A percentile compares a stretch with the other conserved stretches of the same genome.
phyloP scores from a whole-genome alignment of 2,113 vertebrate genomes.

The Oreochromis spilurus region DNA sequence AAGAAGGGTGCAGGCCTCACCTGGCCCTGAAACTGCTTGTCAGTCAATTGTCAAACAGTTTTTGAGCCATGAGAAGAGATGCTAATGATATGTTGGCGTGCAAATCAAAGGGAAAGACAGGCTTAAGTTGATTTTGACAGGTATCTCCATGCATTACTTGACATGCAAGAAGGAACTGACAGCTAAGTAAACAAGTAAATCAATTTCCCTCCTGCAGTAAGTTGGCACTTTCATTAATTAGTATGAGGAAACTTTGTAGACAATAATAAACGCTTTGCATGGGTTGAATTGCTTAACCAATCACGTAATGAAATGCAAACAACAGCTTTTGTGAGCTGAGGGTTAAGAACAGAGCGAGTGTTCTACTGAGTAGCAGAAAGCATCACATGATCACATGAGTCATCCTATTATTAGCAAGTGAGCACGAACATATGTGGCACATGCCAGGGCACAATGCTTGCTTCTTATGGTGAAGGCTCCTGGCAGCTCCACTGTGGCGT shows the following conservation, averaged over 20 bases:
- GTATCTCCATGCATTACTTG: not conserved
- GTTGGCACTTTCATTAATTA: not conserved
- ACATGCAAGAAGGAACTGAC: not conserved
- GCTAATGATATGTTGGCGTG: not conserved
- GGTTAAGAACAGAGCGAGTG: not conserved
- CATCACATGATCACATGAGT: constrained; percentile 1
- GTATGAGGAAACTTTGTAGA: not conserved
- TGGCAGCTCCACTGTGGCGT: constrained; percentile 38
- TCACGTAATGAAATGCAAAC: not conserved
- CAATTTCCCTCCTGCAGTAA: not conserved
- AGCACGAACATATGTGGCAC: constrained; percentile 48
- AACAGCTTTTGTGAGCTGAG: not conserved
- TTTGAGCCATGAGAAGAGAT: not conserved
- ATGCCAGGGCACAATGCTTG: constrained; percentile 33
- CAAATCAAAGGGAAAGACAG: constrained; percentile 12
- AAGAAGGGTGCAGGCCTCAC: not conserved
- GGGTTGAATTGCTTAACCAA: not conserved
- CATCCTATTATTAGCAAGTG: constrained; percentile 42
- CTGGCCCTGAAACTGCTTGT: not conserved
- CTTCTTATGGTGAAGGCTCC: constrained; percentile 7
- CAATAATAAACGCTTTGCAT: not conserved
- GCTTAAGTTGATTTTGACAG: constrained; percentile 8
- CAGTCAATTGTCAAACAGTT: not conserved
- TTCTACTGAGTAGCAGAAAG: not conserved
- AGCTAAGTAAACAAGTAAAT: constrained; percentile 1